A percentile compares a stretch with the other conserved stretches of the same genome.
These are phyloP conservation scores for Columbina picui DNA, from an alignment of 2,113 vertebrate species.

Conservation along the genomic window DNA sequence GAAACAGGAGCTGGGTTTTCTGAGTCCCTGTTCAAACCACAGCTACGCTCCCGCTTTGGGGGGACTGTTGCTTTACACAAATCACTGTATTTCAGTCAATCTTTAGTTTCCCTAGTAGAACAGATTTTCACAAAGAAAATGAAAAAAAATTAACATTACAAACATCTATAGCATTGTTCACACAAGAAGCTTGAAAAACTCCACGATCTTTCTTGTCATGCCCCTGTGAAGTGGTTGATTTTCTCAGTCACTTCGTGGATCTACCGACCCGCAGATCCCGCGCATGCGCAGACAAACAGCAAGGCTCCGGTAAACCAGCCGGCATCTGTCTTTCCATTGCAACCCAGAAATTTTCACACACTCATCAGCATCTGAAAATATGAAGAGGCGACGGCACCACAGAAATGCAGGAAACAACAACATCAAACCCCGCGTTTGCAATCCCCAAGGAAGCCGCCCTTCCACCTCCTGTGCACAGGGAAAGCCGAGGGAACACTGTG, in stretches of 20 bases:
- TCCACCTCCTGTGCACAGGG: not conserved
- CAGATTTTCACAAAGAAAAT: not conserved
- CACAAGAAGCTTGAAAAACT: not conserved
- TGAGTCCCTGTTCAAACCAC: not conserved
- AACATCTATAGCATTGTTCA: not conserved
- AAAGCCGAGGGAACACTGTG: not conserved
- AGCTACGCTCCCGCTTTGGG: rapidly evolving
- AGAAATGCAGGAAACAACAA: not conserved
- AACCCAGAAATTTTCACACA: not conserved
- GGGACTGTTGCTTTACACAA: not conserved
- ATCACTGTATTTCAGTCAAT: not conserved
- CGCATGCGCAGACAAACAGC: not conserved
- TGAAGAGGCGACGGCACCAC: not conserved
- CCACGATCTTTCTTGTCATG: not conserved
- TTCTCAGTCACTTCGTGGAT: not conserved
- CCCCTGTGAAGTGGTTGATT: not conserved
- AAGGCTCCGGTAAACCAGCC: rapidly evolving
- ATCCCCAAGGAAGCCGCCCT: not conserved
- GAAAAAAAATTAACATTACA: not conserved
- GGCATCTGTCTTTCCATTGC: not conserved
- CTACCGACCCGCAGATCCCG: not conserved
- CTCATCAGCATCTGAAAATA: not conserved
- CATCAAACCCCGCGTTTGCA: not conserved
- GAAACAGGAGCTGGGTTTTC: not conserved
- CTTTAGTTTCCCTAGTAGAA: not conserved